Evolutionary conservation across 2,888 invertebrate genomes (phyloP), one percentile per base, ranked within the genome.

Genomic region (Neocrepidodera transversa): DNA sequence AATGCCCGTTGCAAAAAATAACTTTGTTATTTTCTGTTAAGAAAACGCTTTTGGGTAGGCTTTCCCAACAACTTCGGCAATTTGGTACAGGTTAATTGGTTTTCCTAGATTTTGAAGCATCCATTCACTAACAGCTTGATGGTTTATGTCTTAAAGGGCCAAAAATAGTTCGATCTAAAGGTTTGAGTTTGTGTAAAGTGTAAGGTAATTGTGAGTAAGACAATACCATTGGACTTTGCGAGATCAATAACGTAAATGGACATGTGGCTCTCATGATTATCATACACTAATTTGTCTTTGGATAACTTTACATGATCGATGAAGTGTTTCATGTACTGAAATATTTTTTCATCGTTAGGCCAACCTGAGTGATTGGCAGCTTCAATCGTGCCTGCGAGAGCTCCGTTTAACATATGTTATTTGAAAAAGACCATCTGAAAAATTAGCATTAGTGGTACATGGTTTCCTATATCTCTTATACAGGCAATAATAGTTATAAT

Each of bases 391-490:
- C n/a, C n/a, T 30, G n/a, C 2, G 30, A 10, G 2, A 17, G 16
- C n/a, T 40, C 18, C 40, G 7, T 40, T 70, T 10, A 5, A 30
- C 30, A 30, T 30, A n/a, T 30, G 30, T 30, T 30, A 4, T 30
- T 30, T 30, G 7, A 23, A 23, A 23, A n/a, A n/a, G n/a, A n/a
- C n/a, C n/a, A n/a, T 23, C 1, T 70, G 71, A 53, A 74, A 73
- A 36, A 72, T 58, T 18, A 68, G 10, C 45, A 38, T 38, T 11
- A 23, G 36, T 14, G 36, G 50, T 10, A 50, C 16, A 38, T 11
- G 20, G 53, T 63, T 65, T 26, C 70, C 70, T 18, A 51, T 62
- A 18, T 69, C 66, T 57, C 63, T 70, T 11, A 71, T 58, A 36
- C 60, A 53, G 11, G 57, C 60, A 42, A 68, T 62, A 42, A 68